Conservation (phyloP, 2,888 invertebrate species). For the Tubulanus polymorphus region DNA sequence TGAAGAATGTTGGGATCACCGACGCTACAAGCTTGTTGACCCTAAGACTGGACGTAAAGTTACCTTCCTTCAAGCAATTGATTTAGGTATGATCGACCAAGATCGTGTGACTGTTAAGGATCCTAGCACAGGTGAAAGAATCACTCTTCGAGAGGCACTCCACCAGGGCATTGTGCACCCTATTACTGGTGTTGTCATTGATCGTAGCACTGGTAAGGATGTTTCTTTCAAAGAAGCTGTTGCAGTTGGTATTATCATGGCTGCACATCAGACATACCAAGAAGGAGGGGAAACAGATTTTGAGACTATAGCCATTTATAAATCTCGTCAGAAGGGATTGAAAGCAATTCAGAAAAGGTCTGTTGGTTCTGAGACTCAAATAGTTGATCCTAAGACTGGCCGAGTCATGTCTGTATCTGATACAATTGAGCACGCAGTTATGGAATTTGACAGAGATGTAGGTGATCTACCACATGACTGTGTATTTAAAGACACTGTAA, state of each 20-base stretch:
- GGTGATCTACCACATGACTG: neutral
- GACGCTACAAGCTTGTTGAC: constrained; percentile 48
- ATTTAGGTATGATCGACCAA: constrained; percentile 66
- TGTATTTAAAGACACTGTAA: neutral
- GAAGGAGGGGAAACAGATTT: neutral
- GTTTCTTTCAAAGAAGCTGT: constrained; percentile 73
- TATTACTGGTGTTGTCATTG: constrained; percentile 63
- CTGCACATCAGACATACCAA: neutral
- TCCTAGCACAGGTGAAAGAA: constrained; percentile 62
- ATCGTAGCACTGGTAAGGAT: constrained; percentile 41
- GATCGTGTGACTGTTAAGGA: constrained; percentile 77
- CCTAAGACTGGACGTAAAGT: constrained; percentile 67
- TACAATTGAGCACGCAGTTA: constrained; percentile 76
- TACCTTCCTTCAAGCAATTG: constrained; percentile 73
- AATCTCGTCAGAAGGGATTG: constrained; percentile 36
- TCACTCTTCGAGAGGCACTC: constrained; percentile 87
- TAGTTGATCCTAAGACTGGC: constrained; percentile 76
- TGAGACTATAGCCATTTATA: neutral
- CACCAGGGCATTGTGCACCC: constrained; percentile 86
- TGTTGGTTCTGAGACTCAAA: constrained; percentile 69
- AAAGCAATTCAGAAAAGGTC: constrained; percentile 70
- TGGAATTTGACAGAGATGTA: constrained; percentile 66
- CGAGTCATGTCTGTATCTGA: constrained; percentile 86
- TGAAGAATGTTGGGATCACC: constrained; percentile 29
- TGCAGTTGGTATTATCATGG: constrained; percentile 64